phyloP scores from a whole-genome alignment of 2,888 invertebrate species.

The Alloscopus bannaensis region DNA sequence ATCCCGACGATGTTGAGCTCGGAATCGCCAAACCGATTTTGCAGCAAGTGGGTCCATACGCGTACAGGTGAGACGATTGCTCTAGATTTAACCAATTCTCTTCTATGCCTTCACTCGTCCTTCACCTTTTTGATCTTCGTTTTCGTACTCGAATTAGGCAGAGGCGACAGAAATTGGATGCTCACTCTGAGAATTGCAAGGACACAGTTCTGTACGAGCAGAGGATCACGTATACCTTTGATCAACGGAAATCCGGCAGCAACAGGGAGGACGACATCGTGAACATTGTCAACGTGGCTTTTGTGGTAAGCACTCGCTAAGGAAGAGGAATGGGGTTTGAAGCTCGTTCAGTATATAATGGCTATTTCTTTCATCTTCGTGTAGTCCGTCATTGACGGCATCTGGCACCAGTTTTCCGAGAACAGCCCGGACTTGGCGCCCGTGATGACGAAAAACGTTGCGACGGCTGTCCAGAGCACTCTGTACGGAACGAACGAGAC shows the following conservation, averaged over 20 bases:
- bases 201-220: slow-evolving; percentile 49
- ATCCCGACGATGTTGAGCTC: slow-evolving; percentile 34
- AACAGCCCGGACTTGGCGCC: neutral
- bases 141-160: too few relatives aligned
- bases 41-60: slow-evolving; percentile 42
- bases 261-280: slow-evolving; percentile 34
- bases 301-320: slow-evolving; percentile 38
- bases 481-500: neutral
- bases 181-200: slow-evolving; percentile 10
- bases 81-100: too few relatives aligned
- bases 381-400: neutral
- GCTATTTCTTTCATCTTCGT: neutral
- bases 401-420: neutral
- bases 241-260: slow-evolving; percentile 19
- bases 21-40: slow-evolving; percentile 3
- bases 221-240: slow-evolving; percentile 45
- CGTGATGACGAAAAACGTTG: too few relatives aligned
- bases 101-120: too few relatives aligned
- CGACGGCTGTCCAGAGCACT: too few relatives aligned
- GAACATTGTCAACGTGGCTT: slow-evolving; percentile 54
- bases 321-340: too few relatives aligned
- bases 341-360: neutral
- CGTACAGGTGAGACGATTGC: slow-evolving; percentile 24
- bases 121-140: too few relatives aligned
- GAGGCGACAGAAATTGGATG: slow-evolving; percentile 34